Conservation (phyloP, 2,113 vertebrate species). For the Pachycephala philippinensis region DNA sequence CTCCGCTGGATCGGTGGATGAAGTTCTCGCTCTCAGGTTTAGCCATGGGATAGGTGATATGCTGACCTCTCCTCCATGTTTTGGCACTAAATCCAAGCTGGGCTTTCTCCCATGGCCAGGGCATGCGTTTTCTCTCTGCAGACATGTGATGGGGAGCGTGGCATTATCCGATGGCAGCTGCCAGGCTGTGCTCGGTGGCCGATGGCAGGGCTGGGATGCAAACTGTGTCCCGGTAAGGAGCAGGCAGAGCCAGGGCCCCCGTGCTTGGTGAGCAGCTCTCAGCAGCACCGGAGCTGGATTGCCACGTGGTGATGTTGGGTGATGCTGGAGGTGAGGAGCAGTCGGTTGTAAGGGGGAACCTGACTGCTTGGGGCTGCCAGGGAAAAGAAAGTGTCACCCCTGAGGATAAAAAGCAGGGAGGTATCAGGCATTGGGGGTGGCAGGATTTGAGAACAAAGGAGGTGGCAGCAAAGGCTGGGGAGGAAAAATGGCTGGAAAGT, state of each 20-base stretch:
- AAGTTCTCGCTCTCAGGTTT: background rate
- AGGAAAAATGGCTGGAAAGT: constrained; percentile 1
- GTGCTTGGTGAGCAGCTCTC: background rate
- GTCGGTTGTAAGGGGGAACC: rapidly evolving
- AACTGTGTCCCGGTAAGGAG: background rate
- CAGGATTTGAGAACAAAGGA: background rate
- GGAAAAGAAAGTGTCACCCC: background rate
- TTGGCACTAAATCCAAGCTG: background rate
- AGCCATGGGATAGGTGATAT: background rate
- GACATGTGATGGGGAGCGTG: rapidly evolving
- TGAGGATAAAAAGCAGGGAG: background rate
- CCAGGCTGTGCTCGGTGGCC: rapidly evolving
- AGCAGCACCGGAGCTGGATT: background rate
- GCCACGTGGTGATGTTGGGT: rapidly evolving
- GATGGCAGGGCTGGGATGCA: rapidly evolving
- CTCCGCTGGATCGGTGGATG: background rate
- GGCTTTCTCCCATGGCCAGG: background rate
- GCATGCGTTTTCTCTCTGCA: rapidly evolving
- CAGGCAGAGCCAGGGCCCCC: background rate
- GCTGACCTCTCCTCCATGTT: background rate
- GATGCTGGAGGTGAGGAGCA: background rate
- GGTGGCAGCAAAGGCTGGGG: background rate
- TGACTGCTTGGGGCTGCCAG: background rate
- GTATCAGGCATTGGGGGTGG: background rate
- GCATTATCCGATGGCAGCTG: rapidly evolving